Evolutionary conservation across 2,888 invertebrate species (phyloP).

Genomic region (Aplocera efformata): DNA sequence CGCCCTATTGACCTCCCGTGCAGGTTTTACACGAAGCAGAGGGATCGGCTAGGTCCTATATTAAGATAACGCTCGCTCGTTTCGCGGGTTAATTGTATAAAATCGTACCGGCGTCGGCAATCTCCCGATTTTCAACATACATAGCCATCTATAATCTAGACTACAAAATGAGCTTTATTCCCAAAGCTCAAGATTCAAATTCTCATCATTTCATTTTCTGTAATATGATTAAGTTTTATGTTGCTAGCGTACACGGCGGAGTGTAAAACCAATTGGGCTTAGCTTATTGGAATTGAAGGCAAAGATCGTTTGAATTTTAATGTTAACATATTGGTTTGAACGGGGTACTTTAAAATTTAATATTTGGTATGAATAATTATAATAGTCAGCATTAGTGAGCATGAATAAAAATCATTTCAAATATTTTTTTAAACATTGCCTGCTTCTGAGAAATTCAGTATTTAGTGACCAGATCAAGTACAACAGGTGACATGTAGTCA

Average conservation of each 20-base stretch:
- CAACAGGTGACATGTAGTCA: too few relatives aligned
- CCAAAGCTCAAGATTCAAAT: slow-evolving; percentile 7
- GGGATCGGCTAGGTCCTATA: slow-evolving; percentile 9
- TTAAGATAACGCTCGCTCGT: slow-evolving; percentile 25
- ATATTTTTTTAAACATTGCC: too few relatives aligned
- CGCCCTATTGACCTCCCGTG: too few relatives aligned
- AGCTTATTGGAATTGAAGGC: slow-evolving; percentile 8
- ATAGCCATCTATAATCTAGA: slow-evolving; percentile 4
- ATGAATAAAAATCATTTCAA: too few relatives aligned
- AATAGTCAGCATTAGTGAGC: too few relatives aligned
- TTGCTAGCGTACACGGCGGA: slow-evolving; percentile 1
- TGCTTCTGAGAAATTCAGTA: too few relatives aligned
- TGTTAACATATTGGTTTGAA: too few relatives aligned
- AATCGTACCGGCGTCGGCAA: slow-evolving; percentile 35
- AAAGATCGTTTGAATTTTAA: slow-evolving; percentile 20
- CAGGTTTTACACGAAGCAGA: slow-evolving; percentile 10
- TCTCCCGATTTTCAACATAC: slow-evolving; percentile 29
- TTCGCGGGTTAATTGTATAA: slow-evolving; percentile 33
- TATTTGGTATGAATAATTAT: too few relatives aligned
- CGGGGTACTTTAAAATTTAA: too few relatives aligned
- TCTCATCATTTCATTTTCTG: slow-evolving; percentile 3
- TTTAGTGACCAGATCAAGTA: too few relatives aligned
- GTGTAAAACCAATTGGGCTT: slow-evolving; percentile 6
- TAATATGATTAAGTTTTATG: slow-evolving; percentile 9
- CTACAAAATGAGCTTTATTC: slow-evolving; percentile 11